Percentiles rank a stretch among this genome's conserved stretches.
These are phyloP conservation scores for Botrylloides violaceus DNA, from an alignment of 23 tunicate species.

Conservation along the genomic window DNA sequence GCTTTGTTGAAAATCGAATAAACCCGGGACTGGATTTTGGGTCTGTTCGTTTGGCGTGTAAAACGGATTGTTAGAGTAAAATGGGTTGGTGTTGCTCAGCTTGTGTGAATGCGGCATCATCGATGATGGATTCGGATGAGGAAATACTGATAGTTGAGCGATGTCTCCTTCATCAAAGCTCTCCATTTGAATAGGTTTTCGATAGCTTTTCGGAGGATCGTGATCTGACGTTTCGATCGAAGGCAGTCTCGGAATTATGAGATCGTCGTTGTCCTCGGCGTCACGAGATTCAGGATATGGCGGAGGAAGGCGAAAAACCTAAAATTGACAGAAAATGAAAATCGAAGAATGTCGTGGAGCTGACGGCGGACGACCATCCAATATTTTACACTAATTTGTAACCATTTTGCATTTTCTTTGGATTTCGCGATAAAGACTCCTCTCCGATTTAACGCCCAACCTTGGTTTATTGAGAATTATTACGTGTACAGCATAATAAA, in stretches of 20 bases:
- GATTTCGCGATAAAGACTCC: too few species aligned
- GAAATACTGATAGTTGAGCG: slow-evolving; percentile 13
- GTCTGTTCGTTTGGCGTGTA: slow-evolving; percentile 1
- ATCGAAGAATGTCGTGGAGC: too few species aligned
- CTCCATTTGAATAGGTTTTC: slow-evolving; percentile 15
- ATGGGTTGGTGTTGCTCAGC: slow-evolving; percentile 24
- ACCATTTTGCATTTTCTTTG: too few species aligned
- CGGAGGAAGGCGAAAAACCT: slow-evolving; percentile 18
- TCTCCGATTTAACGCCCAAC: too few species aligned
- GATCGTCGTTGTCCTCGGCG: neutral
- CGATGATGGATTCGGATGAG: slow-evolving; percentile 20
- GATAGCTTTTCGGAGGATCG: slow-evolving; percentile 22
- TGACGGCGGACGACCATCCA: too few species aligned
- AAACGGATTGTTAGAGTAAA: slow-evolving; percentile 17
- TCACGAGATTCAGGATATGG: slow-evolving; percentile 7
- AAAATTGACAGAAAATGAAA: too few species aligned
- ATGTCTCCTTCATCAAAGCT: slow-evolving; percentile 28
- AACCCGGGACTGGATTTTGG: neutral
- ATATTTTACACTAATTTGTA: too few species aligned
- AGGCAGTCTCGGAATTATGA: neutral
- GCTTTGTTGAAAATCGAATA: slow-evolving; percentile 2
- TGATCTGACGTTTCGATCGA: slow-evolving; percentile 3
- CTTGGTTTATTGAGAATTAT: too few species aligned
- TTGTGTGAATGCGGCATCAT: neutral
- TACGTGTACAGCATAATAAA: too few species aligned